Base-by-base conservation (phyloP, 2,888 invertebrate genomes). In the Campopleginae sp. region DNA sequence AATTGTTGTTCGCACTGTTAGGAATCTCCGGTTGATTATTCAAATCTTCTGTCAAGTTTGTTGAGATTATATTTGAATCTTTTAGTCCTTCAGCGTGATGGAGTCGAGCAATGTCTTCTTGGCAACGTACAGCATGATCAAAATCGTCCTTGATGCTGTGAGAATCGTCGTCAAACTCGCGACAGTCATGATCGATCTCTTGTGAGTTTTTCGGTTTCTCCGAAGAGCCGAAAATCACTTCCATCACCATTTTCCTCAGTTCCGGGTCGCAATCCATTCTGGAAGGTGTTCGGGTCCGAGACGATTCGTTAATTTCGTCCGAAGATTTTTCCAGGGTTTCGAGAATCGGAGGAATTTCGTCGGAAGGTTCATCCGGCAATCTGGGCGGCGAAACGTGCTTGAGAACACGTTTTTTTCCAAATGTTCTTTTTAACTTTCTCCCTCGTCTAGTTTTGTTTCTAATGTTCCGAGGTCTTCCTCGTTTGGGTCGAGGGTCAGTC, bases 1-100 rank as follows among this genome's bases (percentile, higher is more conserved):
- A 97, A 93, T 97, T 96, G 90, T 96, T 96, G 90, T 96, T 65
- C 95, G 86, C 95, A 95, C 10, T 95, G 95, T 92, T 96, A 94
- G 86, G 96, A 95, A 92, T 96, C 96, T 54, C 96, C 94, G 17
- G 96, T 95, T 1, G 96, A 96, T 86, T 96, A 94, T 72, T 94
- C 93, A n/a, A 44, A 61, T 14, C n/a, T 68, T 51, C 78, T 33
- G 27, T 8, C 14, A 14, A 27, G 10, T 4, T 27, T 0, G 27
- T 27, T 14, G 58, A 14, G 14, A 27, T 0, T 14, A 58, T 27
- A 12, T 27, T 27, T 5, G 58, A 14, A 58, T 58, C 14, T 0
- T 27, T 58, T 12, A 27, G 27, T 58, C 27, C 27, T 27, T n/a
- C 14, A 5, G 17, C 51, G 7, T 17, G 48, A 38, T 14, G 38